Conservation (phyloP, 2,797 vertebrate species). For the Hyperoplus lanceolatus region DNA sequence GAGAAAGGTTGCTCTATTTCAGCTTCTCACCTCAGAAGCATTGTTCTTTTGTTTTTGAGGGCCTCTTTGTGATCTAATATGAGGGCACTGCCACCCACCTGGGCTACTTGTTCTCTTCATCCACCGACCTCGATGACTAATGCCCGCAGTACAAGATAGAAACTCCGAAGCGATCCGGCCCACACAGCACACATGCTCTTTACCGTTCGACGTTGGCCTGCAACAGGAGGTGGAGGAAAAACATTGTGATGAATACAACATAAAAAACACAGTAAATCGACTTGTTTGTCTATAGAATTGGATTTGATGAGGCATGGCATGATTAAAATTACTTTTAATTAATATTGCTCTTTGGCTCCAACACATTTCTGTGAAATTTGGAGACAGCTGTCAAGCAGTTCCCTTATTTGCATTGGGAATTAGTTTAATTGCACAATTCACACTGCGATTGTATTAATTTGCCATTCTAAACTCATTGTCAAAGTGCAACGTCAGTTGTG, state of each 20-base stretch:
- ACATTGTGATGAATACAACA: constrained; percentile 44
- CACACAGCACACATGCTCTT: constrained; percentile 74
- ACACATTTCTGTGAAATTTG: constrained; percentile 29
- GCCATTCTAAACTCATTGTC: constrained; percentile 16
- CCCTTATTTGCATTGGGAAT: constrained; percentile 28
- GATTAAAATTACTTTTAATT: constrained; percentile 9
- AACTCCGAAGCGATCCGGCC: constrained; percentile 64
- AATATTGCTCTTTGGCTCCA: neutral
- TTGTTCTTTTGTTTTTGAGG: constrained; percentile 73
- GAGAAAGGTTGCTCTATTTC: constrained; percentile 39
- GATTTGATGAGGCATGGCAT: constrained; percentile 50
- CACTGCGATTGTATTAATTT: constrained; percentile 44
- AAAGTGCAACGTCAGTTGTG: constrained; percentile 45
- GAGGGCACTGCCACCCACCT: constrained; percentile 81
- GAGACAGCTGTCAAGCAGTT: constrained; percentile 43
- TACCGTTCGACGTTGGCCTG: constrained; percentile 61
- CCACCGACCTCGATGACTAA: constrained; percentile 84
- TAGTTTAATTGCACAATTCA: constrained; percentile 28
- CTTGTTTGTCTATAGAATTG: constrained; percentile 54
- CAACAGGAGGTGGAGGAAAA: constrained; percentile 59
- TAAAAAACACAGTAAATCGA: constrained; percentile 53
- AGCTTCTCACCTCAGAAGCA: constrained; percentile 65
- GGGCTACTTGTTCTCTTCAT: constrained; percentile 76
- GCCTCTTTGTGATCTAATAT: constrained; percentile 69
- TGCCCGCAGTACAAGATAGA: constrained; percentile 65